These are phyloP conservation scores for Homarus americanus DNA, from an alignment of 1,140 invertebrate species.

Conservation along the genomic window DNA sequence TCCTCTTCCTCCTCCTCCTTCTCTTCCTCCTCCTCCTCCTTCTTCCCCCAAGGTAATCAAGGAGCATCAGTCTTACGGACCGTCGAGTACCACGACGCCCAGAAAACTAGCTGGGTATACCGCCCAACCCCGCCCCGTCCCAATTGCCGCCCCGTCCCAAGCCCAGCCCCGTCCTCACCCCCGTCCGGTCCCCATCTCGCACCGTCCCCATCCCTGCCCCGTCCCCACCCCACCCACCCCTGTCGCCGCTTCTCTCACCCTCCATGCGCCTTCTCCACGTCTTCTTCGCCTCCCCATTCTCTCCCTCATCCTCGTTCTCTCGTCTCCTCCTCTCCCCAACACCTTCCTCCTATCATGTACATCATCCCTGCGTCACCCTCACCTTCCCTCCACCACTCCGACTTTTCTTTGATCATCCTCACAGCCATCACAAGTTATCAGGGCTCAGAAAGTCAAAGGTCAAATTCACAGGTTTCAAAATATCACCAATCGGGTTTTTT, in stretches of 20 bases:
- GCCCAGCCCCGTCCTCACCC: neutral
- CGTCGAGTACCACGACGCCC: too few relatives aligned
- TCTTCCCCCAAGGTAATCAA: neutral
- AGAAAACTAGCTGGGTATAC: too few relatives aligned
- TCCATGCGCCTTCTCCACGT: too few relatives aligned
- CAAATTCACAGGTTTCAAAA: too few relatives aligned
- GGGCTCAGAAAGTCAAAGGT: too few relatives aligned
- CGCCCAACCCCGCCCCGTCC: too few relatives aligned
- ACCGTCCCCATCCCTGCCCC: neutral
- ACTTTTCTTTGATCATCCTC: neutral
- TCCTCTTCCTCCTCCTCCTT: neutral
- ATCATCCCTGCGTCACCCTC: neutral
- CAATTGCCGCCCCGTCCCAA: too few relatives aligned
- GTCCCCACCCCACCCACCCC: neutral
- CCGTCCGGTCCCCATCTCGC: neutral
- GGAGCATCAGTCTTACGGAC: too few relatives aligned
- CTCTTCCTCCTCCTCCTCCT: neutral
- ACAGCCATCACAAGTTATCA: too few relatives aligned
- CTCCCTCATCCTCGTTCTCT: neutral
- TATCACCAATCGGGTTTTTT: too few relatives aligned
- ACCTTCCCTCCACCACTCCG: neutral
- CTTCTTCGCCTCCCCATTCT: neutral
- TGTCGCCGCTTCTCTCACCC: neutral
- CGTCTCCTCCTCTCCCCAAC: neutral
- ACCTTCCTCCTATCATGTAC: neutral